These are phyloP conservation scores for Venturia canescens DNA, from an alignment of 1,140 invertebrate species.

Conservation along the genomic window DNA sequence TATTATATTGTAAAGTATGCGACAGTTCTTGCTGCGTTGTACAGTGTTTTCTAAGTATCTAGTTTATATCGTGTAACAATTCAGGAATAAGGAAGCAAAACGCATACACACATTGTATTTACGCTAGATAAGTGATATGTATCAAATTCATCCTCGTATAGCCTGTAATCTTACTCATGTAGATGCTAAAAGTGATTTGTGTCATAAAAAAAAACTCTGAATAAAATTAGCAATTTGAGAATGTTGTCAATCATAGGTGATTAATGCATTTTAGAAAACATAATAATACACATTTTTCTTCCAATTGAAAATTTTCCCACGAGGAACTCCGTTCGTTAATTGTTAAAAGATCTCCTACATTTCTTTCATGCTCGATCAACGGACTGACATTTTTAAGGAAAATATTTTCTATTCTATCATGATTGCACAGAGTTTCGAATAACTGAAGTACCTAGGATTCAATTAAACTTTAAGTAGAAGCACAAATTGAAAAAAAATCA, in stretches of 20 bases:
- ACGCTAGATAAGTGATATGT: conserved; percentile 77
- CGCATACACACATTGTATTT: conserved; percentile 71
- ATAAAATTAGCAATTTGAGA: conserved; percentile 78
- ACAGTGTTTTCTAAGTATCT: conserved; percentile 78
- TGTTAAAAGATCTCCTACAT: too few species aligned
- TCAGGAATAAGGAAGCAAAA: conserved; percentile 56
- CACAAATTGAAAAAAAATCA: too few species aligned
- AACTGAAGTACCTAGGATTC: too few species aligned
- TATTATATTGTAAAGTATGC: conserved; percentile 78
- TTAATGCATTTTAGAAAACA: conserved; percentile 10
- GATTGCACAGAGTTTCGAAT: too few species aligned
- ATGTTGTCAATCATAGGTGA: conserved; percentile 59
- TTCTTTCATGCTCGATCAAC: too few species aligned
- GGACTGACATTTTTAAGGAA: too few species aligned
- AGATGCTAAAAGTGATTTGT: conserved; percentile 78
- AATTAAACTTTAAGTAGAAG: too few species aligned
- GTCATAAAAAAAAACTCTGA: conserved; percentile 75
- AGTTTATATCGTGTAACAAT: conserved; percentile 76
- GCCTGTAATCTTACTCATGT: conserved; percentile 76
- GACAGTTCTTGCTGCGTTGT: conserved; percentile 76
- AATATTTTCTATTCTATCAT: too few species aligned
- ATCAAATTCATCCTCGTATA: conserved; percentile 78
- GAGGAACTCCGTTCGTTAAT: neutral
- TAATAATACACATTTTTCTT: neutral
- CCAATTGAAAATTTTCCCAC: neutral